Evolutionary conservation across 1,140 invertebrate genomes (phyloP), one percentile per base, ranked within the genome.

Genomic region (Zaprionus taronus): DNA sequence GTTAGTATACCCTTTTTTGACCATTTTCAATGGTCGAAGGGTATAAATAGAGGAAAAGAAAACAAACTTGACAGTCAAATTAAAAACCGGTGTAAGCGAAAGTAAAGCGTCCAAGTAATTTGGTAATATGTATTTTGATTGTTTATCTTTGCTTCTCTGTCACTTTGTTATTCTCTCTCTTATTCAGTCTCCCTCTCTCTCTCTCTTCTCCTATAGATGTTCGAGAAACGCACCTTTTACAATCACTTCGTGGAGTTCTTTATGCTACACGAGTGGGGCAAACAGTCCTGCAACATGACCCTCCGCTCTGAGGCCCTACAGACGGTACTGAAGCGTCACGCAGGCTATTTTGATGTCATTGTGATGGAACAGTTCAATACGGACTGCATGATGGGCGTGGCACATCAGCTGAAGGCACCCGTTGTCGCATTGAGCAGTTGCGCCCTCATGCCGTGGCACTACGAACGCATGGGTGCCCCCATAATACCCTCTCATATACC

Each of bases 291-390:
- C 72, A 91, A 92, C 53, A 6, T 34, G 2, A 91, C 92, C 0
- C 73, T 92, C 5, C 79, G 85, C 15, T 93, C 89, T 15, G 83
- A 91, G 15, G 92, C 86, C 0, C 34, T 93, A 51, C 73, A 77
- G 9, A 72, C 87, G 57, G 64, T 93, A 6, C 56, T 93, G 0
- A 85, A 77, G n/a, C 70, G 84, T 77, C 77, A 91, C 83, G 63
- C 71, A 1, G 65, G 93, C 28, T 94, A 94, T 63, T 96, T 95
- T 69, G 96, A 97, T 86, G 77, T 97, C 1, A 93, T 96, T 20
- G 81, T 97, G 0, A 93, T 94, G 2, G 96, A 96, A 91, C 93
- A 94, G 55, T 96, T 96, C 81, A 96, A 96, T 58, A 95, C 94
- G 44, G 95, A 96, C 73, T 96, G 96, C 83, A 95, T 95, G 77